Conservation (phyloP, 2,797 vertebrate genomes). For the Picus viridis region DNA sequence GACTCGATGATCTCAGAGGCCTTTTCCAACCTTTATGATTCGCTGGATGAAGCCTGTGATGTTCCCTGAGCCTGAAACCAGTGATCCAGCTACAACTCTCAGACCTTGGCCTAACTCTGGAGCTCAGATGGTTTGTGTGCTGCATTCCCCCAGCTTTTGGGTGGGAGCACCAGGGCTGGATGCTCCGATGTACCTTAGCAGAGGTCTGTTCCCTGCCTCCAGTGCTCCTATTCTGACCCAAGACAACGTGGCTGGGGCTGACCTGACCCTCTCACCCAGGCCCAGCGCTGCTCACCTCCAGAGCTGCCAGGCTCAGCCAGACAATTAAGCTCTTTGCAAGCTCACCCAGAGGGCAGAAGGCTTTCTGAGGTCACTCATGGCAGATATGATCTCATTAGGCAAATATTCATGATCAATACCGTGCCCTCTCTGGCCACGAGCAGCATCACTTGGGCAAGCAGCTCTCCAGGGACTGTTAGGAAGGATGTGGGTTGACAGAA, state of each 20-base stretch:
- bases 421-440: neutral
- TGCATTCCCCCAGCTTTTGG: neutral
- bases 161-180: neutral
- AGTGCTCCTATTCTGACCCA: neutral
- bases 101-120: neutral
- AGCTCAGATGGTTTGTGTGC: neutral
- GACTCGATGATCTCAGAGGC: too few relatives aligned
- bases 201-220: neutral
- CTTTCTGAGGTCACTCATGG: conserved; percentile 22
- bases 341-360: conserved; percentile 22
- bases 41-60: neutral
- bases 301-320: neutral
- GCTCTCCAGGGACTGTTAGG: neutral
- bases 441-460: neutral
- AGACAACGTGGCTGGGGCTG: neutral
- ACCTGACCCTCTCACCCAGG: neutral
- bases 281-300: neutral
- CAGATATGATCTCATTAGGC: conserved; percentile 47
- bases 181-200: neutral
- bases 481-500: neutral
- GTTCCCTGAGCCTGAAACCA: neutral
- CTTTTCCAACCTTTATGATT: neutral
- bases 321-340: neutral
- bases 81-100: neutral
- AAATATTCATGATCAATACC: conserved; percentile 59